Evolutionary conservation across 2,113 vertebrate genomes (phyloP).

Genomic region (Gavia stellata): DNA sequence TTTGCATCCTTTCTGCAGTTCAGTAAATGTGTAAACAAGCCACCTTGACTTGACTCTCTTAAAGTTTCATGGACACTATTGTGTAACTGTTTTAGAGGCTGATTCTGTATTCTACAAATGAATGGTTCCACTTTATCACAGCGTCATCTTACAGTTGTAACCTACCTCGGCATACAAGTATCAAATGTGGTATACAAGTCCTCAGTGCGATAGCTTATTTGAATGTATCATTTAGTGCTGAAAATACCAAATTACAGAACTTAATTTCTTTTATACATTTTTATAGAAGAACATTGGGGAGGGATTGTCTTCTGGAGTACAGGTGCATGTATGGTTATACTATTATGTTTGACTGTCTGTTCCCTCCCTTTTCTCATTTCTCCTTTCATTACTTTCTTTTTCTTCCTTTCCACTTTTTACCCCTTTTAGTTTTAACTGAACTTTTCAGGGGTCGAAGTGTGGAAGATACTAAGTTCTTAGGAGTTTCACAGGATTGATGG

Average conservation of each 20-base stretch:
- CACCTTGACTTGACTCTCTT: neutral
- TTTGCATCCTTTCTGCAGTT: neutral
- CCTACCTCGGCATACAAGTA: neutral
- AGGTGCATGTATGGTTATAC: neutral
- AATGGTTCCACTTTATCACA: neutral
- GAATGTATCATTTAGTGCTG: neutral
- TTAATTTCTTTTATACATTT: neutral
- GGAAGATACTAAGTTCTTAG: neutral
- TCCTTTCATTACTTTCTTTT: neutral
- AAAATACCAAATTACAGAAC: neutral
- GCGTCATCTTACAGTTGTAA: neutral
- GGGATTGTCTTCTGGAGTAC: neutral
- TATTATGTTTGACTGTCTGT: neutral
- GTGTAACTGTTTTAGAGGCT: neutral
- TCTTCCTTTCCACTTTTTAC: neutral
- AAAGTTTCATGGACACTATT: neutral
- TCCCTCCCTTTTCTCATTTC: neutral
- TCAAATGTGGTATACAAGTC: neutral
- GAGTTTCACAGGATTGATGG: neutral
- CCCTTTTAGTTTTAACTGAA: neutral
- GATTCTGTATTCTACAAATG: neutral
- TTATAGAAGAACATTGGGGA: neutral
- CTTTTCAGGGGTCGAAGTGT: neutral
- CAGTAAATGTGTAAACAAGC: neutral
- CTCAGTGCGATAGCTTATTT: neutral